Evolutionary conservation across 2,797 vertebrate species (phyloP), one percentile per base, ranked within the genome.

Genomic region (Hypotaenidia okinawae): DNA sequence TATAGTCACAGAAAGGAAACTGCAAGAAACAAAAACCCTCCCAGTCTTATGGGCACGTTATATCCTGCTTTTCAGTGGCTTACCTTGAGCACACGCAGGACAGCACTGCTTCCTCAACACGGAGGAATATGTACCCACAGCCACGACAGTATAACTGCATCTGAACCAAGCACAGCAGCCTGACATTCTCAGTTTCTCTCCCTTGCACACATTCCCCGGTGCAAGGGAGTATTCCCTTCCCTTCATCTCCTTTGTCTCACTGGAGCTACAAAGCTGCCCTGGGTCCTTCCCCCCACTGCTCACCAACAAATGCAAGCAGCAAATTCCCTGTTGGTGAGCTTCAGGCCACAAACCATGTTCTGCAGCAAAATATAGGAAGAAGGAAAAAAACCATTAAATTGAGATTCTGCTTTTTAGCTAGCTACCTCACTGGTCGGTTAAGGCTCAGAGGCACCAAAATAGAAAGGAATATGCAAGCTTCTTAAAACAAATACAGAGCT

Each of bases 41-140:
- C 43, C 4, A 0, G 6, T 39, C 16, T 57, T 33, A 25, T 0
- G 7, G 27, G 10, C 4, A 13, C 12, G 5, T 23, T 66, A 28
- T n/a, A 16, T 55, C 69, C n/a, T 63, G 47, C 8, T 87, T 84
- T 76, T 30, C 55, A 55, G 6, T 9, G 10, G 6, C n/a, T 76
- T 79, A 30, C 11, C 62, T 32, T 23, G 45, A 16, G 52, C 41
- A 27, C 7, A 15, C 2, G 8, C 3, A 43, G 27, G 23, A 37
- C 61, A 77, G 49, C 19, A 9, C 7, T 14, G 10, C 8, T 41
- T 64, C 64, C 43, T 57, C 49, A 58, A 3, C 17, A 17, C 39
- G 21, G 37, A 66, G 13, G 25, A 90, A 19, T 11, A 55, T 14
- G 47, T 3, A 25, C 11, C 22, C 55, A 15, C 28, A 80, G 14